Base-by-base conservation (phyloP, 2,888 invertebrate species). In the Dasysyrphus albostriatus region DNA sequence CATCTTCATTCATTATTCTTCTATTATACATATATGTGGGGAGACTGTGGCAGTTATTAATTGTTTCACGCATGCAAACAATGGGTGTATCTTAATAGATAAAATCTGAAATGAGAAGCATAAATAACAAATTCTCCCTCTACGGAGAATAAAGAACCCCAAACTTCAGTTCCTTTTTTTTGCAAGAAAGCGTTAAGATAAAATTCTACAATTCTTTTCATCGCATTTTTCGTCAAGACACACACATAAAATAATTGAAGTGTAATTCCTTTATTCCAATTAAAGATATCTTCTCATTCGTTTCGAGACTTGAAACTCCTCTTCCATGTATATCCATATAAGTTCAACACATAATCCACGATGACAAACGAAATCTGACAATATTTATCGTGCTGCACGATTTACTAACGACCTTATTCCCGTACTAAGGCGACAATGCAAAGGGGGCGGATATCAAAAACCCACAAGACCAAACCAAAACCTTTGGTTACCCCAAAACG, bases 311-410 rank as follows among this genome's bases (percentile, higher is more conserved):
- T 47, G 29, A 51, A 69, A 69, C 69, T 63, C 63, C 72, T 72
- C 61, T 72, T 78, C 44, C n/a, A 58, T 59, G 73, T 74, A 32
- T 4, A 32, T 4, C 12, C 24, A 24, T 24, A 24, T 24, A 24
- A 56, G 54, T 78, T 74, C 61, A 65, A 59, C 37, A 54, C 69
- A 79, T 85, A 85, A 85, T 85, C 81, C 81, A 65, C 63, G 81
- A 56, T 82, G 85, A 85, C 85, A 85, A 63, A 81, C 74, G 37
- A 70, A 77, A 81, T 67, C 81, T 85, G 82, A 59, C 82, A 81
- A 74, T 39, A 70, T 82, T 73, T 85, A 85, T 74, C 59, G 77
- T 77, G 56, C 61, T 47, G 77, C 81, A 77, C 67, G 61, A 77
- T 54, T 73, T 39, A 67, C 76, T 47, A 67, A 73, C 51, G 73